phyloP scores from a whole-genome alignment of 2,888 invertebrate genomes.

The Lasioglossum calceatum region DNA sequence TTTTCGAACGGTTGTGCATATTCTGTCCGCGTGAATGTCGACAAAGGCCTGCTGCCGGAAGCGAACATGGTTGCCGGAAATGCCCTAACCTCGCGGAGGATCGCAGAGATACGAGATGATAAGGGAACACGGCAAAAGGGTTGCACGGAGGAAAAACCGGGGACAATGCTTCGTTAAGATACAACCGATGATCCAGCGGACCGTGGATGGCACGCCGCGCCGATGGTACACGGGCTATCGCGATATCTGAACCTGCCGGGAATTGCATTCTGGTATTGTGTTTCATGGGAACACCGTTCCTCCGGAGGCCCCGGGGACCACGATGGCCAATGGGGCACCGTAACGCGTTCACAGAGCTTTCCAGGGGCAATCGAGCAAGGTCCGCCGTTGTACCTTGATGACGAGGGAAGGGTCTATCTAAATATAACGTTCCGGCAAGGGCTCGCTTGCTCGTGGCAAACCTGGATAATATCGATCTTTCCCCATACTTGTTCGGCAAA shows the following conservation, averaged over 20 bases:
- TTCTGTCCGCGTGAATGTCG: background rate
- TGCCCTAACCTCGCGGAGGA: background rate
- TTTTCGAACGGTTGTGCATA: background rate
- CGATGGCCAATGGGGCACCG: conserved; percentile 50
- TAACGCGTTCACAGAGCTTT: conserved; percentile 37
- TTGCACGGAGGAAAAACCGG: background rate
- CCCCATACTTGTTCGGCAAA: background rate
- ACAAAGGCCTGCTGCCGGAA: conserved; percentile 3
- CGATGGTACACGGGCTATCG: conserved; percentile 5
- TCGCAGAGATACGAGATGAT: background rate
- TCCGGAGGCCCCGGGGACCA: conserved; percentile 50
- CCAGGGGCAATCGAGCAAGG: conserved; percentile 64
- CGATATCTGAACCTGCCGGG: conserved; percentile 38
- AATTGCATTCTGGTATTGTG: conserved; percentile 58
- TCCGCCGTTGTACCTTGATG: conserved; percentile 57
- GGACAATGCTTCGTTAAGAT: conserved; percentile 43
- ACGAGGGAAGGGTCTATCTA: conserved; percentile 72
- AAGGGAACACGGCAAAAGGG: background rate
- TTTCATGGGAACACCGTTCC: conserved; percentile 19
- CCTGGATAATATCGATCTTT: conserved; percentile 75
- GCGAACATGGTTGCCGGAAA: background rate
- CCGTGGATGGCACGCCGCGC: background rate
- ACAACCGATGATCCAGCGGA: conserved; percentile 10
- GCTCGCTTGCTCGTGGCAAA: conserved; percentile 62
- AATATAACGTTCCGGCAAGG: conserved; percentile 72